Conservation (phyloP, 1,140 invertebrate species). For the Drosophila aff. region DNA sequence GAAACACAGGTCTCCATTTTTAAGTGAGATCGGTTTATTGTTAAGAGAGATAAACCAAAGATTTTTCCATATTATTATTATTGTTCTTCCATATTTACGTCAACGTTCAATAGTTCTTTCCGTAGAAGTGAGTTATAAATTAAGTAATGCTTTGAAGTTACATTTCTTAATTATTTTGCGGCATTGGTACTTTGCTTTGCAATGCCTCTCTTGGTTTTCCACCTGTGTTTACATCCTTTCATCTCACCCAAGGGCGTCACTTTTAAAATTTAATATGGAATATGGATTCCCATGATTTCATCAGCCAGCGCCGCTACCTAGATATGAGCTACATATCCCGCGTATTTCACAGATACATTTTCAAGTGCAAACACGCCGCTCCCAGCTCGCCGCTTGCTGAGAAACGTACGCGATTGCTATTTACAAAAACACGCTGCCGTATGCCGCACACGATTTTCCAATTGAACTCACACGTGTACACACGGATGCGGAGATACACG, state of each 20-base stretch:
- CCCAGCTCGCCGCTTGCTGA: constrained; percentile 41
- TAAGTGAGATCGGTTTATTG: neutral
- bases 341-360: constrained; percentile 49
- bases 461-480: constrained; percentile 84
- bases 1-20: neutral
- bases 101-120: neutral
- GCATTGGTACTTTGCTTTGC: neutral
- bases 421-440: constrained; percentile 73
- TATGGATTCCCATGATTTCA: constrained; percentile 54
- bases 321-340: constrained; percentile 33
- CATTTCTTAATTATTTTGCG: too few relatives aligned
- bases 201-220: neutral
- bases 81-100: neutral
- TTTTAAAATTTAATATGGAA: constrained; percentile 46
- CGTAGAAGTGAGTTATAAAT: neutral
- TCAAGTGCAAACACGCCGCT: constrained; percentile 28
- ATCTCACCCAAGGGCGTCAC: constrained; percentile 9
- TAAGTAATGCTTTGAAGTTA: neutral
- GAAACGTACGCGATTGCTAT: constrained; percentile 50
- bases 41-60: neutral
- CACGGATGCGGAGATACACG: constrained; percentile 40
- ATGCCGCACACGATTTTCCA: constrained; percentile 85
- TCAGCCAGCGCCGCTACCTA: constrained; percentile 30
- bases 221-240: neutral
- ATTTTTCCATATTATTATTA: neutral